These are phyloP conservation scores for Agrochola circellaris DNA, from an alignment of 2,888 invertebrate genomes.

Conservation along the genomic window DNA sequence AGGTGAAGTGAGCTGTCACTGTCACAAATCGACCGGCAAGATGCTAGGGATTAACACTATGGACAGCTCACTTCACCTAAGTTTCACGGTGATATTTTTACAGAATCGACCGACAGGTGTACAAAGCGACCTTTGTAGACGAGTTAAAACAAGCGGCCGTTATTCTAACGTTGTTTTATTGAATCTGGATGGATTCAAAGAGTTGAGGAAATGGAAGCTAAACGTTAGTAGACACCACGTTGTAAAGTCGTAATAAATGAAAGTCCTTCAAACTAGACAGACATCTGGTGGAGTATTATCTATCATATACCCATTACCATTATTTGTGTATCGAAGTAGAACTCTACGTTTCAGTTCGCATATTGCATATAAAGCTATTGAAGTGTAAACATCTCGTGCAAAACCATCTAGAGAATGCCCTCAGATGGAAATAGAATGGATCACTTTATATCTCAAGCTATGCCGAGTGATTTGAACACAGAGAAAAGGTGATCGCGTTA, in stretches of 20 bases:
- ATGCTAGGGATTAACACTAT: too few species aligned
- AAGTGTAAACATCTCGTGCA: conserved; percentile 14
- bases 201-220: neutral
- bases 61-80: too few species aligned
- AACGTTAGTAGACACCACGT: neutral
- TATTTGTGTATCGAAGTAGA: neutral
- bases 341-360: neutral
- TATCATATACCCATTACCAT: neutral
- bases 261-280: neutral
- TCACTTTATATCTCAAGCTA: conserved; percentile 24
- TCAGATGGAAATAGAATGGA: conserved; percentile 30
- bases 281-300: neutral
- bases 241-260: neutral
- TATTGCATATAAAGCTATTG: conserved; percentile 22
- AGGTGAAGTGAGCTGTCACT: too few species aligned
- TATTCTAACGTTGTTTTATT: conserved; percentile 42
- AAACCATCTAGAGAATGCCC: too few species aligned
- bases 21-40: too few species aligned
- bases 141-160: conserved; percentile 67
- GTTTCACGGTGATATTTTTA: too few species aligned
- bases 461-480: conserved; percentile 9
- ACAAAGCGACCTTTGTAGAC: conserved; percentile 65
- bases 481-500: conserved; percentile 9
- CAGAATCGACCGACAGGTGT: too few species aligned
- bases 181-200: neutral